Evolutionary conservation across 2,797 vertebrate species (phyloP).

Genomic region (Acanthiza pusilla): DNA sequence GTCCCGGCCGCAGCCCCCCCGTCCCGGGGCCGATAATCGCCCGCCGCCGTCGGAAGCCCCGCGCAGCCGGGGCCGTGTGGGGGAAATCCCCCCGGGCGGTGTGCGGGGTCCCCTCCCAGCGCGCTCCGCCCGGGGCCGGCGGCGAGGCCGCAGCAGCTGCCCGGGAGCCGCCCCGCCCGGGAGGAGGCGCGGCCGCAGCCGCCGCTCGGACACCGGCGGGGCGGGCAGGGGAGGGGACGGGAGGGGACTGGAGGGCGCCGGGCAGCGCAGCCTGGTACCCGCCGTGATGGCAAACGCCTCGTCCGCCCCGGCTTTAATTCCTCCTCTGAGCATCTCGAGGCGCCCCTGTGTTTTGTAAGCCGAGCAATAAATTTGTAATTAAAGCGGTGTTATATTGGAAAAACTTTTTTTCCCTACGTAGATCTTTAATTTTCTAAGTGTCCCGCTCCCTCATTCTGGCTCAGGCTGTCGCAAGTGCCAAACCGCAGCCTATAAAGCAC

Average conservation of each 20-base stretch:
- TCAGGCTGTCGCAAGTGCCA: background rate
- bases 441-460: background rate
- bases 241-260: constrained; percentile 51
- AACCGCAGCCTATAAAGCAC: background rate
- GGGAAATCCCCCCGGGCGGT: background rate
- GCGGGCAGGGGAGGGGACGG: background rate
- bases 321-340: background rate
- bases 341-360: background rate
- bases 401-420: background rate
- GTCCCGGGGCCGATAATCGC: background rate
- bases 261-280: constrained; percentile 75
- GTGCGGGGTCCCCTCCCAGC: background rate
- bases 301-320: constrained; percentile 56
- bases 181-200: constrained; percentile 71
- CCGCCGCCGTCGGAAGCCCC: background rate
- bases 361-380: background rate
- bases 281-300: constrained; percentile 74
- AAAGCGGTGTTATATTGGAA: background rate
- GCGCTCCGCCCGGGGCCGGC: background rate
- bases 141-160: background rate
- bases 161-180: constrained; percentile 35
- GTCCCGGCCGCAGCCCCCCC: background rate
- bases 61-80: background rate
- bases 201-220: constrained; percentile 71
- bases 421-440: background rate